Conservation (phyloP, 2,797 vertebrate genomes). For the Dipus sagitta region DNA sequence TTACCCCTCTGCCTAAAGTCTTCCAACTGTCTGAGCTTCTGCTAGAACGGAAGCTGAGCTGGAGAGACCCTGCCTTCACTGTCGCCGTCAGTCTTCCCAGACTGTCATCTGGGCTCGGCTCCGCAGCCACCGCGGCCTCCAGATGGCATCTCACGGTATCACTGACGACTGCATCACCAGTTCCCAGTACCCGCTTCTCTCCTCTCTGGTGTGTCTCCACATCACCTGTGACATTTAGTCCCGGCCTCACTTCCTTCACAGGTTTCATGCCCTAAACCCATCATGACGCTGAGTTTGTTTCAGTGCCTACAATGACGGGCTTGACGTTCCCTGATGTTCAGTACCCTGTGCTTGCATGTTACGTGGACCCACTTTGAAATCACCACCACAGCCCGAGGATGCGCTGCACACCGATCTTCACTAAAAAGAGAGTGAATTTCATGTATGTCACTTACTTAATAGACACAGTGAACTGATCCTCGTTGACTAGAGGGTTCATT, state of each 20-base stretch:
- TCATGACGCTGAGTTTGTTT: not conserved
- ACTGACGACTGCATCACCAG: slow-evolving; percentile 2
- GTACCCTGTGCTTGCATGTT: not conserved
- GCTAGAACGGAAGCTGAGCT: not conserved
- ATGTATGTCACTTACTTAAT: not conserved
- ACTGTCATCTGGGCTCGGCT: not conserved
- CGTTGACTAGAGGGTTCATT: too few species aligned
- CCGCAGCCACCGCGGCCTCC: not conserved
- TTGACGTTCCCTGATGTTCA: too few species aligned
- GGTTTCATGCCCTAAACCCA: not conserved
- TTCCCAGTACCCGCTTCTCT: not conserved
- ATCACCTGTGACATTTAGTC: slow-evolving; percentile 40
- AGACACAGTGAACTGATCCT: too few species aligned
- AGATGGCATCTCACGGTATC: slow-evolving; percentile 19
- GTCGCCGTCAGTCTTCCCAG: not conserved
- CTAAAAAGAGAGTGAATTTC: not conserved
- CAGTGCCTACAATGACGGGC: not conserved
- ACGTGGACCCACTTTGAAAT: not conserved
- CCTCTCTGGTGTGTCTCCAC: slow-evolving; percentile 19
- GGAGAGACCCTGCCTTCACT: not conserved
- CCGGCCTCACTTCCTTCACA: not conserved
- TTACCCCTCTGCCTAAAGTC: not conserved
- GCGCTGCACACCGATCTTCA: not conserved
- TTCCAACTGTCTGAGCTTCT: not conserved
- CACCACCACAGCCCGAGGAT: not conserved